Evolutionary conservation across 2,888 invertebrate species (phyloP), one percentile per base, ranked within the genome.

Genomic region (Hanleya hanleyi): DNA sequence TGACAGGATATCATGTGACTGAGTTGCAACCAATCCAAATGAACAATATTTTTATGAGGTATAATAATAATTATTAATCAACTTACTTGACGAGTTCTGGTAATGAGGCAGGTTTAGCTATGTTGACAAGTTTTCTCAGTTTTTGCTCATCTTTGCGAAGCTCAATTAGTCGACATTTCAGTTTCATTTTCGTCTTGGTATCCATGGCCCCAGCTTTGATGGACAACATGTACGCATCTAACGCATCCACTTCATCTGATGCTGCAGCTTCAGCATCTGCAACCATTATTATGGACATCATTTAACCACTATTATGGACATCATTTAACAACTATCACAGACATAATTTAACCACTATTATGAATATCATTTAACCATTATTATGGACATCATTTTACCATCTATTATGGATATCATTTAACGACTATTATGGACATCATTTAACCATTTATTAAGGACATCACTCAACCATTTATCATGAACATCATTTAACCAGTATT

Each of bases 151-250:
- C 96, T 12, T 92, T 90, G 83, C 93, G 94, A 5, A 97, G 87
- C 74, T 94, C 93, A 49, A 93, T 92, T 37, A 97, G 92, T 72
- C 93, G 93, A 36, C 89, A 81, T 75, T 91, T 91, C 50, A 90
- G 79, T 37, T 86, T 83, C 77, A 90, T 87, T 67, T 87, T 86
- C n/a, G 90, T 91, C 73, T 89, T 89, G 41, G 91, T 90, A 81
- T 91, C 91, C 83, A 90, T 86, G 50, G 83, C 87, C 3, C 91
- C 91, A 9, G 88, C 83, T 74, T 91, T 91, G 41, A 92, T 88
- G 29, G 89, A 86, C 6, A 81, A 81, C 96, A 98, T 97, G 90
- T 93, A 98, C 5, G 93, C 93, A 87, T 98, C 98, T 64, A 98
- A 90, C 1, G 95, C 94, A 87, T 97, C 97, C 51, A 92, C 92